Evolutionary conservation across 2,113 vertebrate species (phyloP).

Genomic region (Smithornis capensis): DNA sequence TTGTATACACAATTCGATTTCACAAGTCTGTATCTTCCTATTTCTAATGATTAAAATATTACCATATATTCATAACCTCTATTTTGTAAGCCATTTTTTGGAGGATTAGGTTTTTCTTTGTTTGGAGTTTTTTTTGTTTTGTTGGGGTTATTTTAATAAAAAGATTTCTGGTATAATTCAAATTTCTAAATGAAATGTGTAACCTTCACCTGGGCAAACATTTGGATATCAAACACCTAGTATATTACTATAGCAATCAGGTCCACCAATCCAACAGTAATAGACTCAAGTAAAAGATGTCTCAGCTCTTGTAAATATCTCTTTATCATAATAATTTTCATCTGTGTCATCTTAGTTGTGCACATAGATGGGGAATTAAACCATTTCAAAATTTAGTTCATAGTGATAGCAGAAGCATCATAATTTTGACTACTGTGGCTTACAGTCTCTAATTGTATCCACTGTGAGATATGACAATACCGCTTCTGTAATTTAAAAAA

Average conservation of each 20-base stretch:
- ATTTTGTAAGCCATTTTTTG: not conserved
- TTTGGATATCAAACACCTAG: not conserved
- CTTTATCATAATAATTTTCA: not conserved
- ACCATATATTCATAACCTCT: not conserved
- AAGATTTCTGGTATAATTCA: not conserved
- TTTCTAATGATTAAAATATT: not conserved
- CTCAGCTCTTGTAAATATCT: not conserved
- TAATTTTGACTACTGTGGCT: not conserved
- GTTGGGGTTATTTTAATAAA: not conserved
- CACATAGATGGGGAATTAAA: not conserved
- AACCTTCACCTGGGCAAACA: not conserved
- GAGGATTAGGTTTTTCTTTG: fast-evolving
- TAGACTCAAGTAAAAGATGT: not conserved
- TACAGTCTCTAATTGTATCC: not conserved
- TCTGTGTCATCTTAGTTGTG: not conserved
- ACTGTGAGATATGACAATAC: not conserved
- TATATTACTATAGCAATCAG: not conserved
- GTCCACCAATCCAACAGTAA: not conserved
- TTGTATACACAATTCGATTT: not conserved
- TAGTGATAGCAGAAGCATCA: not conserved
- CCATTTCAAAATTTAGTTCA: not conserved
- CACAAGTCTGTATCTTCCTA: not conserved
- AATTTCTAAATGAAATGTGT: not conserved
- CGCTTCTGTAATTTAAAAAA: not conserved
- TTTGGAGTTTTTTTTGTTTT: not conserved